These are phyloP conservation scores for Percopsis transmontana DNA, from an alignment of 2,113 vertebrate genomes.

Conservation along the genomic window DNA sequence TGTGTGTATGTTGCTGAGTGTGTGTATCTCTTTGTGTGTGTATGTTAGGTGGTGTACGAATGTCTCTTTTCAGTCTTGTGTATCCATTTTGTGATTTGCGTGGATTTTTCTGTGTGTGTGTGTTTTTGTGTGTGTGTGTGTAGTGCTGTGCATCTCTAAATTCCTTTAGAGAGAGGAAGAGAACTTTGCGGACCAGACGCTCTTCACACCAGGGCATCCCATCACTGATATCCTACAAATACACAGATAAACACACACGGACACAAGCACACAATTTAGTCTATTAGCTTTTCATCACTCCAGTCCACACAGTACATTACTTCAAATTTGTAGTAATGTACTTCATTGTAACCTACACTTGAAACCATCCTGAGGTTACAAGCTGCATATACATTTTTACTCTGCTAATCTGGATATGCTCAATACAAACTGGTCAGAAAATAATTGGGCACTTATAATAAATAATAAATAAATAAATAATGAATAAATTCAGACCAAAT, in stretches of 20 bases:
- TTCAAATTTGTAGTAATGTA: too few relatives aligned
- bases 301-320: too few relatives aligned
- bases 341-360: too few relatives aligned
- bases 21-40: background rate
- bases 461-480: too few relatives aligned
- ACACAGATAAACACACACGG: background rate
- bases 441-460: too few relatives aligned
- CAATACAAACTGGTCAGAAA: too few relatives aligned
- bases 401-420: too few relatives aligned
- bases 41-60: constrained; percentile 51
- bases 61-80: constrained; percentile 78
- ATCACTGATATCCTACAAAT: constrained; percentile 86
- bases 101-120: constrained; percentile 75
- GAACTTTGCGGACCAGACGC: constrained; percentile 89
- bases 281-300: too few relatives aligned
- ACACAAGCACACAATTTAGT: background rate
- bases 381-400: too few relatives aligned
- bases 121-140: constrained; percentile 69
- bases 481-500: too few relatives aligned
- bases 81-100: constrained; percentile 77
- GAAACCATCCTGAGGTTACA: too few relatives aligned
- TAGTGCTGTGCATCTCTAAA: constrained; percentile 86
- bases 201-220: constrained; percentile 93
- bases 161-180: constrained; percentile 90
- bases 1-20: background rate